phyloP scores from a whole-genome alignment of 2,113 vertebrate species.

The Nipponia nippon region DNA sequence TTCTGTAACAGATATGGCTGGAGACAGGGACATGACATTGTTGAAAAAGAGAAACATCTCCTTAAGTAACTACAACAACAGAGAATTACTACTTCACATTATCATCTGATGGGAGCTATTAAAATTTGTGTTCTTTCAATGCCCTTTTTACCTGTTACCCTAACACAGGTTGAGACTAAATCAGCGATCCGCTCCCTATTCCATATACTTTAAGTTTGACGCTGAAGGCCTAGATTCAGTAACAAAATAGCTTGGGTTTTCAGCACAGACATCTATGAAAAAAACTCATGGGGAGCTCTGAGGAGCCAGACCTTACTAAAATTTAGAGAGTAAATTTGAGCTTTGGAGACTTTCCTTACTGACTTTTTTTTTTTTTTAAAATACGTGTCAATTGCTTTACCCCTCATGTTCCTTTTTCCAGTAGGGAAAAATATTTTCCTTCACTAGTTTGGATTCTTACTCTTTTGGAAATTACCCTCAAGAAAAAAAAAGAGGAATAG shows the following conservation, averaged over 20 bases:
- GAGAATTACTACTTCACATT: not conserved
- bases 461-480: not conserved
- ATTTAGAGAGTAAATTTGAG: not conserved
- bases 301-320: not conserved
- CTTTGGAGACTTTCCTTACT: not conserved
- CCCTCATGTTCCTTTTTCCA: not conserved
- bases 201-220: not conserved
- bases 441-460: not conserved
- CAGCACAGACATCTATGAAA: not conserved
- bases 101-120: not conserved
- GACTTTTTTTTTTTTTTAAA: not conserved
- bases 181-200: not conserved
- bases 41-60: not conserved
- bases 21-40: not conserved
- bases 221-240: not conserved
- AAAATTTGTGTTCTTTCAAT: not conserved
- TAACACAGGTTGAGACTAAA: not conserved
- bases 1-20: not conserved
- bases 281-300: fast-evolving
- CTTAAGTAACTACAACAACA: not conserved
- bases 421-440: not conserved
- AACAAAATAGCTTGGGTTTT: not conserved
- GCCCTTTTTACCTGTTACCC: not conserved
- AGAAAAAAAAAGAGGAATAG: not conserved
- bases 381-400: not conserved